Evolutionary conservation across 2,888 invertebrate genomes (phyloP).

Genomic region (Perizoma affinitatum): DNA sequence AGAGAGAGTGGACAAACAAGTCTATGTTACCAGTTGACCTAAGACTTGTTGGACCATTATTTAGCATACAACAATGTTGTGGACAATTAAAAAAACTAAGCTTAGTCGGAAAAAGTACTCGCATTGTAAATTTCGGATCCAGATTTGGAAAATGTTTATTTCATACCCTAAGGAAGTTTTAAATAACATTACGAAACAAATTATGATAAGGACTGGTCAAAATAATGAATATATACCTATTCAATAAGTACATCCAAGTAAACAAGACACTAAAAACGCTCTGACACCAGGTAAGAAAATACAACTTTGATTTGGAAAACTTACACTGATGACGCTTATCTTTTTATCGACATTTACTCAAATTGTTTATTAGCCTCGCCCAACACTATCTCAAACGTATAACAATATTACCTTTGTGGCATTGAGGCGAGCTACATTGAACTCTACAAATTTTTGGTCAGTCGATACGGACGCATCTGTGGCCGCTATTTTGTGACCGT

Average conservation of each 20-base stretch:
- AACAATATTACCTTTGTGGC: conserved; percentile 42
- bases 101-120: not conserved
- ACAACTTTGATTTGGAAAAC: conserved; percentile 31
- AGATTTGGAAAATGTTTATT: not conserved
- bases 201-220: conserved; percentile 20
- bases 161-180: not conserved
- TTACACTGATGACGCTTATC: conserved; percentile 36
- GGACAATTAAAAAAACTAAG: too few relatives aligned
- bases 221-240: conserved; percentile 16
- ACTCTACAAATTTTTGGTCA: conserved; percentile 50
- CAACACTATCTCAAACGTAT: conserved; percentile 52
- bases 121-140: not conserved
- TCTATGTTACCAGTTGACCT: conserved; percentile 1
- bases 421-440: conserved; percentile 47
- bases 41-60: not conserved
- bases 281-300: conserved; percentile 28
- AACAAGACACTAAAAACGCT: conserved; percentile 25
- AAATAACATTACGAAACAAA: conserved; percentile 2
- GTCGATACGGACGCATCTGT: conserved; percentile 52
- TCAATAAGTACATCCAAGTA: conserved; percentile 16
- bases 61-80: too few relatives aligned
- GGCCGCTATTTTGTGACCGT: conserved; percentile 64
- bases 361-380: conserved; percentile 44
- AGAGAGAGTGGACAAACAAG: not conserved
- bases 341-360: conserved; percentile 41